These are phyloP conservation scores for Cyprinella venusta DNA, from an alignment of 2,797 vertebrate species.

Conservation along the genomic window DNA sequence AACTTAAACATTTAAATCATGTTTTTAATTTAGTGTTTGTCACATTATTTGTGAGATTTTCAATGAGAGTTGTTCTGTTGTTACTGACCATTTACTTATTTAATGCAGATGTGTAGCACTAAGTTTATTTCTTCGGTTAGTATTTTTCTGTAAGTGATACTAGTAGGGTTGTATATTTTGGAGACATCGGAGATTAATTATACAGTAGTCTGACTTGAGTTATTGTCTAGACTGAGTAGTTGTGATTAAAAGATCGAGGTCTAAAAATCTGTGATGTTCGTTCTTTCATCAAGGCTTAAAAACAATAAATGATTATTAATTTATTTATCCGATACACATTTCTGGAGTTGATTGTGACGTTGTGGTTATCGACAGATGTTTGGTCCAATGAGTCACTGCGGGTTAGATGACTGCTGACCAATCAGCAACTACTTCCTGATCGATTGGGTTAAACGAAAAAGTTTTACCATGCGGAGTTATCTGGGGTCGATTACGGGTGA, in stretches of 20 bases:
- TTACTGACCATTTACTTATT: neutral
- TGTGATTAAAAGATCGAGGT: slow-evolving; percentile 16
- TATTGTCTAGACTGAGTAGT: neutral
- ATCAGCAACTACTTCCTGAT: slow-evolving; percentile 48
- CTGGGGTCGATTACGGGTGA: slow-evolving; percentile 39
- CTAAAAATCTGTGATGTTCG: neutral
- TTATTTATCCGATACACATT: neutral
- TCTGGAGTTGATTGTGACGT: neutral
- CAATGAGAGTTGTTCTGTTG: neutral
- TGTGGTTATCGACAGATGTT: slow-evolving; percentile 45
- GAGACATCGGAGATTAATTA: neutral
- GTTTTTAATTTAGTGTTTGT: slow-evolving; percentile 1
- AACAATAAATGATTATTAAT: neutral
- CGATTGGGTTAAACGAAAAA: slow-evolving; percentile 57
- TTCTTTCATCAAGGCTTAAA: slow-evolving; percentile 1
- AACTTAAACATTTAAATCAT: neutral
- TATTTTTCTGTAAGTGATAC: neutral
- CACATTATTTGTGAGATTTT: neutral
- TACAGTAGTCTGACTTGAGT: neutral
- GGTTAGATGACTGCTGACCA: slow-evolving; percentile 60
- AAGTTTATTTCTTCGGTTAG: neutral
- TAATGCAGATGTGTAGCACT: neutral
- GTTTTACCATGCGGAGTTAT: slow-evolving; percentile 58
- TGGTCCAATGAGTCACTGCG: slow-evolving; percentile 66
- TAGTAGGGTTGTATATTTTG: neutral